phyloP scores from a whole-genome alignment of 2,113 vertebrate species.

The Saimiri boliviensis region DNA sequence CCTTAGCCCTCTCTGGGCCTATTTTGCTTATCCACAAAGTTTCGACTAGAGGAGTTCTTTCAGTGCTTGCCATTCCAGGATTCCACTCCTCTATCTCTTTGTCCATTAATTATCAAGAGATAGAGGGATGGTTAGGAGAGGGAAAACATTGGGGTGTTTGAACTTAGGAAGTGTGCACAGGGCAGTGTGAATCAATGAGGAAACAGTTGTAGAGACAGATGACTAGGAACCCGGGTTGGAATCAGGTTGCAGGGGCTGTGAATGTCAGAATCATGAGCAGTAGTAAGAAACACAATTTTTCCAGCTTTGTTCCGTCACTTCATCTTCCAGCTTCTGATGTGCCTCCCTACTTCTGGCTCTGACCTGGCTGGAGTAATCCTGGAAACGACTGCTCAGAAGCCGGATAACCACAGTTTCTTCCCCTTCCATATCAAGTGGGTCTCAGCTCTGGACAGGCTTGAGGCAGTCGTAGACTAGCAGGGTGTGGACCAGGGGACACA shows the following conservation, averaged over 20 bases:
- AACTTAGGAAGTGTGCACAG: background rate
- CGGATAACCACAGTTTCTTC: background rate
- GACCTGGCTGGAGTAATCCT: background rate
- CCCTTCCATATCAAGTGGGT: background rate
- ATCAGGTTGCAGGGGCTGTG: background rate
- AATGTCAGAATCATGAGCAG: background rate
- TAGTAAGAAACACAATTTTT: background rate
- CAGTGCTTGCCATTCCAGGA: background rate
- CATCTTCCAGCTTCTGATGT: background rate
- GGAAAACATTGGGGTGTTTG: background rate
- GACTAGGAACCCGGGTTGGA: background rate
- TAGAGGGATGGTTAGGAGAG: background rate
- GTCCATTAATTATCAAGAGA: background rate
- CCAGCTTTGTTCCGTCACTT: background rate
- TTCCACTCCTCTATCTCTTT: background rate
- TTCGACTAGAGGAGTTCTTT: background rate
- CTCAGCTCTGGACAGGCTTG: background rate
- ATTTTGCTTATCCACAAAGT: background rate
- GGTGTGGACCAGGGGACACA: background rate
- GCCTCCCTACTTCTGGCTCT: background rate
- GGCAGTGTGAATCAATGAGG: background rate
- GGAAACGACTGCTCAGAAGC: background rate
- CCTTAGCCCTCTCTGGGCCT: background rate
- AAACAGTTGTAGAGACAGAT: background rate
- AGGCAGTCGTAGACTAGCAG: background rate